These are phyloP conservation scores for Cairina moschata DNA, from an alignment of 2,113 vertebrate species.

Conservation along the genomic window DNA sequence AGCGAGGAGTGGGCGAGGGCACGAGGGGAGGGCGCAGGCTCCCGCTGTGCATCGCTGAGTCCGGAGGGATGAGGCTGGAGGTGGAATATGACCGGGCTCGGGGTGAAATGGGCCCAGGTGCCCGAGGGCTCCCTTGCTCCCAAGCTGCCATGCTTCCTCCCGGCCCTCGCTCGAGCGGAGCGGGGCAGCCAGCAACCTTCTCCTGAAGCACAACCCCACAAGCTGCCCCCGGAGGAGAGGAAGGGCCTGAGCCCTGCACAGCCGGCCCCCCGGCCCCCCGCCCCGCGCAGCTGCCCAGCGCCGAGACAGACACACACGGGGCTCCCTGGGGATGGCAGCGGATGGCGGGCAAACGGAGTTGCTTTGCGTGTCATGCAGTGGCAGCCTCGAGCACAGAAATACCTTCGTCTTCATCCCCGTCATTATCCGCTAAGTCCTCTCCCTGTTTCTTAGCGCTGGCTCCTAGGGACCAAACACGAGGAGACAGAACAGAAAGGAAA, in stretches of 20 bases:
- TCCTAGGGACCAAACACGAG: conserved; percentile 93
- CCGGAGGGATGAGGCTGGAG: conserved; percentile 7
- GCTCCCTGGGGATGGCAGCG: conserved; percentile 61
- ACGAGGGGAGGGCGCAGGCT: background rate
- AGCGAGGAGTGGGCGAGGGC: background rate
- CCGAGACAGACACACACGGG: conserved; percentile 43
- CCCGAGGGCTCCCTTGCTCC: conserved; percentile 43
- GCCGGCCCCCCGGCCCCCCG: conserved; percentile 55
- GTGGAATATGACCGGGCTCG: conserved; percentile 59
- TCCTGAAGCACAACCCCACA: background rate
- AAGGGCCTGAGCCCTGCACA: conserved; percentile 49
- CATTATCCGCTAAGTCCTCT: conserved; percentile 99
- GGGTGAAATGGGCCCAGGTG: conserved; percentile 58
- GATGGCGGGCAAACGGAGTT: conserved; percentile 48
- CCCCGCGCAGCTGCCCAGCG: conserved; percentile 41
- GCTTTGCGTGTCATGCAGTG: conserved; percentile 87
- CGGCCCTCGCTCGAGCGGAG: background rate
- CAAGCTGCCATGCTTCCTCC: conserved; percentile 46
- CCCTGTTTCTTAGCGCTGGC: conserved; percentile 99
- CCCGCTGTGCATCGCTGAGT: background rate
- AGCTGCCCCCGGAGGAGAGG: conserved; percentile 50
- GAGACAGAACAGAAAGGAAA: conserved; percentile 78
- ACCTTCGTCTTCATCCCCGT: conserved; percentile 99
- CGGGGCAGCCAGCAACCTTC: background rate
- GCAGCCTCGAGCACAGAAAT: conserved; percentile 91